Percentiles rank a stretch among this genome's conserved stretches.
These are phyloP conservation scores for Hydractinia symbiolongicarpus DNA, from an alignment of 30 jellyfish, hydroid and myxozoan species.

Conservation along the genomic window DNA sequence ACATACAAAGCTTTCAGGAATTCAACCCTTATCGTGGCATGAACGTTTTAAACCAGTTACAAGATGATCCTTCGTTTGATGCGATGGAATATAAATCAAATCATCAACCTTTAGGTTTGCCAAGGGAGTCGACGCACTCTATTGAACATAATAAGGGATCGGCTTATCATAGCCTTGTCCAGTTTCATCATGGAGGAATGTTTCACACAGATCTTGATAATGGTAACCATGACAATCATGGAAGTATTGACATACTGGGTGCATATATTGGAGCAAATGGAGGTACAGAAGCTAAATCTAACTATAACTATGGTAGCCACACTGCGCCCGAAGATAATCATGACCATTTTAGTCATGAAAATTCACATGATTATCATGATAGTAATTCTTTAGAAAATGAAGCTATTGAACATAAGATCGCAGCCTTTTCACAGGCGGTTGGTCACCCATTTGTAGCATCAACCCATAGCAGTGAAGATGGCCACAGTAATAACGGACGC, in stretches of 20 bases:
- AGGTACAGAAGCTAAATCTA: background rate
- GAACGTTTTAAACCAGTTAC: constrained; percentile 24
- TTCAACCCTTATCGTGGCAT: constrained; percentile 13
- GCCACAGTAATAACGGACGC: constrained; percentile 15
- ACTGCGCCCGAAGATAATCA: background rate
- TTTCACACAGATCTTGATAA: constrained; percentile 14
- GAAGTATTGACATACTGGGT: background rate
- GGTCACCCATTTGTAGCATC: constrained; percentile 18
- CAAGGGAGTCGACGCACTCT: background rate
- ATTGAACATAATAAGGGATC: constrained; percentile 10
- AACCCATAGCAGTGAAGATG: constrained; percentile 9
- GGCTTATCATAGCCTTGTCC: constrained; percentile 7
- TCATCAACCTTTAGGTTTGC: constrained; percentile 18
- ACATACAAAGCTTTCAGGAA: constrained; percentile 5
- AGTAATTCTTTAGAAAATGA: constrained; percentile 8
- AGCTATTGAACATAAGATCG: constrained; percentile 5
- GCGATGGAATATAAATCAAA: constrained; percentile 20
- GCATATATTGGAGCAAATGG: background rate
- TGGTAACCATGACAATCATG: background rate
- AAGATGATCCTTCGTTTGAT: constrained; percentile 33
- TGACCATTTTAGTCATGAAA: background rate
- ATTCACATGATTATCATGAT: background rate
- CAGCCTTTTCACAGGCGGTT: constrained; percentile 11
- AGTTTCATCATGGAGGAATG: constrained; percentile 16
- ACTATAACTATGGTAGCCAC: background rate